A percentile compares a stretch with the other conserved stretches of the same genome.
Evolutionary conservation across 1,140 invertebrate genomes (phyloP).

Genomic region (Cyclargus thomasi): DNA sequence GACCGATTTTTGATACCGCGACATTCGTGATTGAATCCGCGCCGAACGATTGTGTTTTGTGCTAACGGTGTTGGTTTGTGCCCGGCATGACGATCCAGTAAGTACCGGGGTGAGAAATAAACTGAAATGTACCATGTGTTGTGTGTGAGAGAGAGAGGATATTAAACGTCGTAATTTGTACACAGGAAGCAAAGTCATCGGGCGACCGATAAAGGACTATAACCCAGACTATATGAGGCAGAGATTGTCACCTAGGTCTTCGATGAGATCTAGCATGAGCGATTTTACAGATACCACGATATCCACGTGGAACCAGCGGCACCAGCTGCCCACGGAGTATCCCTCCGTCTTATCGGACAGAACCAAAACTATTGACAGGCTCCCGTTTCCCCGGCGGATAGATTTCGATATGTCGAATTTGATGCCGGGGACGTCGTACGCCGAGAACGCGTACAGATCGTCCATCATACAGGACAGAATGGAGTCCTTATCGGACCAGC

Average conservation of each 20-base stretch:
- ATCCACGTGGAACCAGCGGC: slow-evolving; percentile 64
- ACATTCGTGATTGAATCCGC: slow-evolving; percentile 21
- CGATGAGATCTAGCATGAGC: slow-evolving; percentile 63
- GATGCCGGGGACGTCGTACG: slow-evolving; percentile 49
- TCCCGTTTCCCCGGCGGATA: slow-evolving; percentile 48
- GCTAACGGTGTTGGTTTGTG: slow-evolving; percentile 51
- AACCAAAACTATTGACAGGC: slow-evolving; percentile 49
- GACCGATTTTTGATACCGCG: slow-evolving; percentile 22
- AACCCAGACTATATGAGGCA: slow-evolving; percentile 59
- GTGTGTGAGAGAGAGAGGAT: slow-evolving; percentile 19
- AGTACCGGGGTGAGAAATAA: slow-evolving; percentile 53
- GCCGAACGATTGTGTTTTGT: slow-evolving; percentile 43
- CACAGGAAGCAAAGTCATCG: slow-evolving; percentile 60
- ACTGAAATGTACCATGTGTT: slow-evolving; percentile 65
- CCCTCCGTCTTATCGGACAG: slow-evolving; percentile 63
- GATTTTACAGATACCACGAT: slow-evolving; percentile 68
- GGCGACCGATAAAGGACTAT: slow-evolving; percentile 65
- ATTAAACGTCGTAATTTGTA: slow-evolving; percentile 43
- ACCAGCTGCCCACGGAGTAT: slow-evolving; percentile 49
- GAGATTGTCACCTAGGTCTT: slow-evolving; percentile 61
- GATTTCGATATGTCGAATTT: slow-evolving; percentile 61
- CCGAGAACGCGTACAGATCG: slow-evolving; percentile 47
- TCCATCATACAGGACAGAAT: slow-evolving; percentile 47
- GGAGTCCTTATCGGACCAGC: slow-evolving; percentile 56
- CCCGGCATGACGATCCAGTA: slow-evolving; percentile 37